Evolutionary conservation across 2,113 vertebrate genomes (phyloP).

Genomic region (Ursus arctos): DNA sequence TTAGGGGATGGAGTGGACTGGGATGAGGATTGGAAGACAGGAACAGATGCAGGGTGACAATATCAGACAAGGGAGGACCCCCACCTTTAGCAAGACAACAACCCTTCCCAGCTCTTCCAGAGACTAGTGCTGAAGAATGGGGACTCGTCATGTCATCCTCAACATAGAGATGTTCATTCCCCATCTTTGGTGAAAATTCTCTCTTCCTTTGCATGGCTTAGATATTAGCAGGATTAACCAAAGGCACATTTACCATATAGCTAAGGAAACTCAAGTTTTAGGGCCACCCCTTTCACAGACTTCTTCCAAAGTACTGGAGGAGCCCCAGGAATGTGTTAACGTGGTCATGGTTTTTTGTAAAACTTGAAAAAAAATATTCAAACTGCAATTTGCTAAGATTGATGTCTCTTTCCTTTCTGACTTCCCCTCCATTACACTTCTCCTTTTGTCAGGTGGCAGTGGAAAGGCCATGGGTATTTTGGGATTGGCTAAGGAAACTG

Average conservation of each 20-base stretch:
- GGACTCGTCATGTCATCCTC: background rate
- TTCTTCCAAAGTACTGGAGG: background rate
- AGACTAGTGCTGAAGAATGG: background rate
- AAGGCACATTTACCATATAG: background rate
- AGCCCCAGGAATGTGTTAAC: background rate
- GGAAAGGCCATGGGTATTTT: background rate
- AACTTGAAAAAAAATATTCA: background rate
- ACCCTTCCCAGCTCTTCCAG: background rate
- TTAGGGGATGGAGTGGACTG: background rate
- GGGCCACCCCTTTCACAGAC: background rate
- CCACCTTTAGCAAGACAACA: background rate
- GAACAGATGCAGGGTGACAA: background rate
- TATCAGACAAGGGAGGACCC: background rate
- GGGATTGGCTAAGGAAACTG: background rate
- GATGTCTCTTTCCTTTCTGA: slow-evolving; percentile 1
- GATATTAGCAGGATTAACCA: background rate
- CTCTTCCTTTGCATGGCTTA: background rate
- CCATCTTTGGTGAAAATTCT: background rate
- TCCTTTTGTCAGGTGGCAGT: background rate
- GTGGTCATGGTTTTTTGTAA: slow-evolving; percentile 22
- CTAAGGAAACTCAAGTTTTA: slow-evolving; percentile 15
- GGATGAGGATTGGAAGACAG: background rate
- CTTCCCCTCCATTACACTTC: background rate
- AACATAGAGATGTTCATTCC: background rate
- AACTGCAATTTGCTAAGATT: background rate